Evolutionary conservation across 2,888 invertebrate genomes (phyloP).

Genomic region (Synergus umbraculus): DNA sequence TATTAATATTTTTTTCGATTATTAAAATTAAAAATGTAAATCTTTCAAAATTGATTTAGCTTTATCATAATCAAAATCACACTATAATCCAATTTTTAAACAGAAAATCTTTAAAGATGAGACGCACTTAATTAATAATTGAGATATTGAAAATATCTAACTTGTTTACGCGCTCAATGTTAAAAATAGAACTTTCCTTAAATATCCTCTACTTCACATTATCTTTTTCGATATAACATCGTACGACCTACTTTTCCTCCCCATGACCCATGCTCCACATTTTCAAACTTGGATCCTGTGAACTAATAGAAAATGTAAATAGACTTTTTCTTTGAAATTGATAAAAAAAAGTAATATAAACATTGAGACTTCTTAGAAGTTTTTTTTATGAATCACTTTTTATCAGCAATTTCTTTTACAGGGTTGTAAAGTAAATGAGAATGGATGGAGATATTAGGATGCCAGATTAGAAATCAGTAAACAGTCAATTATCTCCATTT

Average conservation of each 20-base stretch:
- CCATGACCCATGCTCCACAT: conserved; percentile 34
- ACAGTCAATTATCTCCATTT: conserved; percentile 29
- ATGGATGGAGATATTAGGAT: neutral
- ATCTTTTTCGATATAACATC: conserved; percentile 38
- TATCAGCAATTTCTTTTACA: neutral
- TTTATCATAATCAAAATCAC: no score
- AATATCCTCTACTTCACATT: conserved; percentile 20
- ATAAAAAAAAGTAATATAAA: neutral
- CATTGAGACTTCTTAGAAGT: neutral
- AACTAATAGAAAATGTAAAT: conserved; percentile 5
- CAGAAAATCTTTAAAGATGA: neutral
- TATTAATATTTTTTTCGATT: no score
- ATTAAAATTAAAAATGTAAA: neutral
- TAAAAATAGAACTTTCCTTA: conserved; percentile 28
- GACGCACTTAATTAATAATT: neutral
- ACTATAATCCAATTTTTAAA: neutral
- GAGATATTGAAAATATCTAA: neutral
- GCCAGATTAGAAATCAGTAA: conserved; percentile 17
- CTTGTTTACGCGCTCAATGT: conserved; percentile 2
- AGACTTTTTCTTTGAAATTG: neutral
- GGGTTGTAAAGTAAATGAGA: neutral
- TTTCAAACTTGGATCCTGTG: conserved; percentile 33
- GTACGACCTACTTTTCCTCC: conserved; percentile 23
- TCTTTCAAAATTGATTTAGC: neutral
- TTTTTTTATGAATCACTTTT: neutral